Base-by-base conservation (phyloP, 2,888 invertebrate species). In the Eupelmus urozonus region DNA sequence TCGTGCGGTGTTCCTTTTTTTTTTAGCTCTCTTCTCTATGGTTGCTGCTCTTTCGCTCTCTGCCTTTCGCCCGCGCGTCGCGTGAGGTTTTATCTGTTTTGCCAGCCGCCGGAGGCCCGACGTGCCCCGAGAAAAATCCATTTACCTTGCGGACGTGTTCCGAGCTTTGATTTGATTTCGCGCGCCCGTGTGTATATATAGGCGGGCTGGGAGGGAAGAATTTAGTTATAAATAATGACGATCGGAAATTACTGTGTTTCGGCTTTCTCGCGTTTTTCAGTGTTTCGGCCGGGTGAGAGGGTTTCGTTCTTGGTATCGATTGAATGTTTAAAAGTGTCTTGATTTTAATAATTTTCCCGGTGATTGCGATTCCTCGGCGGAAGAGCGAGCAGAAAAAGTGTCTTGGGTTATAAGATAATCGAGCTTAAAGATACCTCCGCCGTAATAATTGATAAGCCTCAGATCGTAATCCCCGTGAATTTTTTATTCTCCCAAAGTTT, bases 71-170 rank as follows among this genome's bases (percentile, higher is more conserved):
- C 34, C 63, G 66, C 18, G 13, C 69, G 76, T 69, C 69, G 66
- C 66, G 74, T 66, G 74, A 74, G 74, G 69, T 76, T 76, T 76
- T 69, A 63, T 76, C 76, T 69, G 69, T 69, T 76, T 76, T 66
- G 34, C 66, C 49, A 55, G 65, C 45, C 4, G 40, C 62, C n/a
- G 72, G 20, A 45, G 73, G 57, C 65, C 45, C 73, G 65, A 66
- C 57, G 65, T 65, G 65, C 73, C 73, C 18, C 65, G 27, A 74
- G 65, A 65, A 74, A 74, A 74, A 74, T 74, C 73, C 73, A 74
- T 74, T 74, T 66, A 65, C 73, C 73, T 65, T 53, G 65, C 57
- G 66, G 65, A 74, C 74, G 66, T 74, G 74, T 74, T 66, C 55
- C 27, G 45, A 66, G 74, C 66, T 74, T 66, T 57, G 74, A 74